A percentile compares a stretch with the other conserved stretches of the same genome.
phyloP scores from a whole-genome alignment of 2,113 vertebrate genomes.

The Todiramphus chloris region DNA sequence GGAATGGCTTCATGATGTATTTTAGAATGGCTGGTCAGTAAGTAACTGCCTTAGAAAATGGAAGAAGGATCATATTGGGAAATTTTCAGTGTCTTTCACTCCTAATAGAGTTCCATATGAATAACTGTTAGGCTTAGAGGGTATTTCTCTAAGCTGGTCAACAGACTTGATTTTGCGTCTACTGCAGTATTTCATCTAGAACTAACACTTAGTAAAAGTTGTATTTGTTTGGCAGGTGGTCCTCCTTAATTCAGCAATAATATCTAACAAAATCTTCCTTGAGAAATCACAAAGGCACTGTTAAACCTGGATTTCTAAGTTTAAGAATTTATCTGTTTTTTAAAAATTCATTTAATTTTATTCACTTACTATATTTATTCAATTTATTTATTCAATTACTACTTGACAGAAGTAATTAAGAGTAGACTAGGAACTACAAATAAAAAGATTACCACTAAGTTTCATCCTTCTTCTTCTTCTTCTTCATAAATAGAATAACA shows the following conservation, averaged over 20 bases:
- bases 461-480: neutral
- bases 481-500: neutral
- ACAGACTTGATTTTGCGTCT: neutral
- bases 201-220: neutral
- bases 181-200: neutral
- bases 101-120: neutral
- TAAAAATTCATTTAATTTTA: neutral
- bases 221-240: neutral
- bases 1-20: neutral
- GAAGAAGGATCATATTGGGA: neutral
- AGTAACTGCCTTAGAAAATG: conserved; percentile 1
- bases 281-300: neutral
- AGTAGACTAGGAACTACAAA: neutral
- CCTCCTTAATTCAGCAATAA: neutral
- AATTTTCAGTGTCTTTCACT: neutral
- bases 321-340: neutral
- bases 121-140: neutral
- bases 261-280: neutral
- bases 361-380: neutral
- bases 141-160: neutral
- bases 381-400: neutral
- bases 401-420: neutral
- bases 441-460: neutral
- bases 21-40: neutral
- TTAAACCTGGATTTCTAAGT: neutral